Evolutionary conservation across 1,140 invertebrate genomes (phyloP).

Genomic region (Halictus rubicundus): DNA sequence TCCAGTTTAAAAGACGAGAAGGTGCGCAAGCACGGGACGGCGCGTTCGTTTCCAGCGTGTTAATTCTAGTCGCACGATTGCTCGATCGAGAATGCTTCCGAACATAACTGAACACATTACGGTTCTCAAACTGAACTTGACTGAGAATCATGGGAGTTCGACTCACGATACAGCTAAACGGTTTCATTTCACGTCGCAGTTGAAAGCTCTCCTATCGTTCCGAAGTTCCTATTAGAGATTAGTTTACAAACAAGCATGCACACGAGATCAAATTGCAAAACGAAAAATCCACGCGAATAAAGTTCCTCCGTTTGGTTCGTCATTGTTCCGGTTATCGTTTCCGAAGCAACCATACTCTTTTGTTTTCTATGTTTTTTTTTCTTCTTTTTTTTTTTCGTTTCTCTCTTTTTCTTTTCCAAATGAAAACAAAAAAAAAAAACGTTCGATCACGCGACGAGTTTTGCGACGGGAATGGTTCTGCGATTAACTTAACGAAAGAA

Average conservation of each 20-base stretch:
- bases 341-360: no score
- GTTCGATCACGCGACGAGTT: constrained; percentile 37
- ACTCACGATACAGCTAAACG: neutral
- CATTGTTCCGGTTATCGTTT: neutral
- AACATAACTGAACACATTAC: neutral
- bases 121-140: neutral
- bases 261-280: neutral
- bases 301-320: constrained; percentile 6
- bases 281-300: neutral
- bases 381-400: no score
- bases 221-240: constrained; percentile 40
- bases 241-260: neutral
- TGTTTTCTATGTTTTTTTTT: no score
- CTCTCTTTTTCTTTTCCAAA: neutral
- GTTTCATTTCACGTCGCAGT: neutral
- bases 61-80: constrained; percentile 27
- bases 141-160: neutral
- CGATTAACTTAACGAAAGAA: constrained; percentile 51
- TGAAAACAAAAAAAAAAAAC: neutral
- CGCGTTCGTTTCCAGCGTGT: constrained; percentile 2
- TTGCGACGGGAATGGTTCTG: constrained; percentile 67
- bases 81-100: neutral
- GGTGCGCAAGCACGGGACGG: no score
- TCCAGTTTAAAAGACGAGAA: neutral
- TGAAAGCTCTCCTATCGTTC: neutral